Conservation (phyloP, 2,113 vertebrate species). For the Neopipo cinnamomea region DNA sequence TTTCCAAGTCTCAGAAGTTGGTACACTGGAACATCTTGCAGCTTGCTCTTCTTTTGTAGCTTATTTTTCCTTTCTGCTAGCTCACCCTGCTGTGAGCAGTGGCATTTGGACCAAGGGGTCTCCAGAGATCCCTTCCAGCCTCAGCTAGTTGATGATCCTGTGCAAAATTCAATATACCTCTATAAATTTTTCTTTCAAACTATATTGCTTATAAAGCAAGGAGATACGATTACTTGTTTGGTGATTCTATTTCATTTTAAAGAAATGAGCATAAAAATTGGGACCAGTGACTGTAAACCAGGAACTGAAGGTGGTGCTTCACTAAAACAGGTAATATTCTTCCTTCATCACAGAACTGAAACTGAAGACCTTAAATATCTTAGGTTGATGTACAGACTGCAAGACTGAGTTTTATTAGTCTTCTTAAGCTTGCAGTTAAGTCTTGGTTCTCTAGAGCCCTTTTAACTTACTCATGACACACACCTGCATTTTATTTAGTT, state of each 20-base stretch:
- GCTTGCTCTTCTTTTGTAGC: background rate
- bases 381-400: background rate
- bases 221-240: background rate
- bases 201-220: background rate
- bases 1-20: background rate
- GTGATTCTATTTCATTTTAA: background rate
- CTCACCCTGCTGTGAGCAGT: background rate
- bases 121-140: background rate
- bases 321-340: background rate
- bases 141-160: background rate
- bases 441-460: background rate
- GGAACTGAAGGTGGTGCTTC: background rate
- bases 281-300: background rate
- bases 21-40: background rate
- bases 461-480: background rate
- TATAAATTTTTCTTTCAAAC: background rate
- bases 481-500: background rate
- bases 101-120: background rate
- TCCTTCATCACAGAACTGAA: background rate
- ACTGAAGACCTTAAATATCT: background rate
- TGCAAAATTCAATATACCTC: background rate
- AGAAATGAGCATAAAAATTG: background rate
- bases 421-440: background rate
- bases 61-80: background rate
- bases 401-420: background rate